Percentiles rank a stretch among this genome's conserved stretches.
phyloP scores from a whole-genome alignment of 1,140 invertebrate genomes.

The Vanessa tameamea region DNA sequence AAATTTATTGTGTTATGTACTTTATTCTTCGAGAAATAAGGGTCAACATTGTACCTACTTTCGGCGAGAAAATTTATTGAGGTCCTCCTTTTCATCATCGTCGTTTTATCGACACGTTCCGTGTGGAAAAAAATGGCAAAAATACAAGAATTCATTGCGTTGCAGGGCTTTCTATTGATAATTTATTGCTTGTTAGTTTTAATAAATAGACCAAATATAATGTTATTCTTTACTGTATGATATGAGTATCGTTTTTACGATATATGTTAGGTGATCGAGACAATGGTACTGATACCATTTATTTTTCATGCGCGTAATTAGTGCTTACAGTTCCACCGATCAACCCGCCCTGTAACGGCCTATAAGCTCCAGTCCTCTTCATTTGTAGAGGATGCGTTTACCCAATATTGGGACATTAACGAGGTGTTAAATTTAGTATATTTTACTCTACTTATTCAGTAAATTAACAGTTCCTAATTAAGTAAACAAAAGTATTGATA shows the following conservation, averaged over 20 bases:
- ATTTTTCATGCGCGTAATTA: too few species aligned
- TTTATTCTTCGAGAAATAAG: constrained; percentile 21
- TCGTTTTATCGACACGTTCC: constrained; percentile 38
- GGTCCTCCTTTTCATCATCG: constrained; percentile 34
- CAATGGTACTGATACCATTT: too few species aligned
- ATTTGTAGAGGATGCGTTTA: too few species aligned
- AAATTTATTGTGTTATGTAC: constrained; percentile 18
- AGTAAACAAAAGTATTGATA: too few species aligned
- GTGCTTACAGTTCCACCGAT: too few species aligned
- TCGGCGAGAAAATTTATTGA: constrained; percentile 29
- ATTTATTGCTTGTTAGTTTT: constrained; percentile 24
- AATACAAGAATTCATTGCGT: constrained; percentile 18
- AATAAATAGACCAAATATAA: constrained; percentile 4
- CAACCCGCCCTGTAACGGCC: too few species aligned
- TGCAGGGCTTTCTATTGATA: constrained; percentile 18
- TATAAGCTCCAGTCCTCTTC: too few species aligned
- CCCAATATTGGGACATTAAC: too few species aligned
- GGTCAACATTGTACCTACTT: constrained; percentile 12
- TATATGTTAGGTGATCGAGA: neutral
- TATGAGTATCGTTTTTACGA: neutral
- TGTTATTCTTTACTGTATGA: neutral
- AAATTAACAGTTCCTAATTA: too few species aligned
- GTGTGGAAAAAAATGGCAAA: constrained; percentile 24
- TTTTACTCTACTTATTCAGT: too few species aligned
- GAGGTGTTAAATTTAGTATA: too few species aligned